phyloP scores from a whole-genome alignment of 2,888 invertebrate species.

The Strigamia transsilvanica region DNA sequence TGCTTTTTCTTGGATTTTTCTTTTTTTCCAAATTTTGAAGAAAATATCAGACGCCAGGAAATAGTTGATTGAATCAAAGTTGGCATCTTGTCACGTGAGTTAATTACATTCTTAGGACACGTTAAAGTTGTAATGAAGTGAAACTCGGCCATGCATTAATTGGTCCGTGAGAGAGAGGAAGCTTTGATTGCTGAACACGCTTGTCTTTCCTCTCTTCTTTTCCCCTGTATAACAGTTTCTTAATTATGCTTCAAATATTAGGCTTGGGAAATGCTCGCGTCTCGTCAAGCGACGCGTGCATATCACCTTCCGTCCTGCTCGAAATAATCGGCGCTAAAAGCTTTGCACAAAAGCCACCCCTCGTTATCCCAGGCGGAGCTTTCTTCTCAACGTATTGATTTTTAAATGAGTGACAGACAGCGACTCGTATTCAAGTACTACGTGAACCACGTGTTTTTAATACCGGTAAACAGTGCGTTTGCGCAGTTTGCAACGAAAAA shows the following conservation, averaged over 20 bases:
- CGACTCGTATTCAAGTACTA: not conserved
- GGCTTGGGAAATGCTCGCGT: slow-evolving; percentile 2
- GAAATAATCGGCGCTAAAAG: slow-evolving; percentile 8
- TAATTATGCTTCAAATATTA: slow-evolving; percentile 8
- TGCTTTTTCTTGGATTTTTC: not conserved
- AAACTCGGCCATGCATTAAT: not conserved
- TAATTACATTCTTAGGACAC: not conserved
- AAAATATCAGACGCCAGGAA: not conserved
- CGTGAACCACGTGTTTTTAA: slow-evolving; percentile 8
- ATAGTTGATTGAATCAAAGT: not conserved
- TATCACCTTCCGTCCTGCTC: slow-evolving; percentile 8
- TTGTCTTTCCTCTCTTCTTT: not conserved
- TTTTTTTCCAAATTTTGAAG: not conserved
- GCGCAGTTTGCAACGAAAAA: not conserved
- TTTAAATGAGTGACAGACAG: slow-evolving; percentile 2
- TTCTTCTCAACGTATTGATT: not conserved
- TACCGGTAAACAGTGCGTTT: not conserved
- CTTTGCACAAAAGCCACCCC: slow-evolving; percentile 3
- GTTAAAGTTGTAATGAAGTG: not conserved
- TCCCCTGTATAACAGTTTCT: not conserved
- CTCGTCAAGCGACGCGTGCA: not conserved
- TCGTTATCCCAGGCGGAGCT: not conserved
- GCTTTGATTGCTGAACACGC: not conserved
- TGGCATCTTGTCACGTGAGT: not conserved
- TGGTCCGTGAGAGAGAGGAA: not conserved